Evolutionary conservation across 2,113 vertebrate genomes (phyloP), one percentile per base, ranked within the genome.

Genomic region (Syrrhaptes paradoxus): DNA sequence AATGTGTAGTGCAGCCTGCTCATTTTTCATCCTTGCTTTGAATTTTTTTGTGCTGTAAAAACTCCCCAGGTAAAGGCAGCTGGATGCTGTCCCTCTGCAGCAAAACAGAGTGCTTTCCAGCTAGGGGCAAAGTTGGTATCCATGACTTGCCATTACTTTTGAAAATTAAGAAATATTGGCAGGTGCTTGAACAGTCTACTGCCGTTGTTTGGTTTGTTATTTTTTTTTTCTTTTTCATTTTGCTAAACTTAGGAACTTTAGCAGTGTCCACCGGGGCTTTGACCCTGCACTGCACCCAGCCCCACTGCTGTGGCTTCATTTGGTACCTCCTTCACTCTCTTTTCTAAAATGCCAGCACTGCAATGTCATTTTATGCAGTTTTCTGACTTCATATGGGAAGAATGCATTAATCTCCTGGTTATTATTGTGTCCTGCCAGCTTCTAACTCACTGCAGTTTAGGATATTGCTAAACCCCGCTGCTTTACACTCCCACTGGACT

Each of bases 381-480:
- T 96, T 93, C 87, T 97, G 91, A 96, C 75, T 63, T 96, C 93
- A 97, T 55, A 61, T 65, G 86, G 75, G 90, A 95, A 96, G 96
- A 94, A 91, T 93, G 43, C 80, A 58, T 95, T 94, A 85, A 94
- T 97, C 85, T 93, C 8, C 46, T 71, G 22, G 29, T 88, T 97
- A 58, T 84, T 96, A 71, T 79, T 96, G 80, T 90, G n/a, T 19
- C 18, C 16, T 96, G 74, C 51, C 78, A 91, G 78, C 55, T 93
- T 43, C 71, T 85, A 94, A 85, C 71, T 91, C 81, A 48, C 71
- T 80, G 82, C 75, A 93, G 55, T 88, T 97, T 93, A 83, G 81
- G 85, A 66, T 96, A 68, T 94, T 96, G 45, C 90, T 94, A 88
- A 95, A 89, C 77, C 59, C 59, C 87, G 43, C 67, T 95, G 59